Percentiles rank a stretch among this genome's conserved stretches.
Conservation (phyloP, 2,888 invertebrate genomes). For the Ethmia dodecea region DNA sequence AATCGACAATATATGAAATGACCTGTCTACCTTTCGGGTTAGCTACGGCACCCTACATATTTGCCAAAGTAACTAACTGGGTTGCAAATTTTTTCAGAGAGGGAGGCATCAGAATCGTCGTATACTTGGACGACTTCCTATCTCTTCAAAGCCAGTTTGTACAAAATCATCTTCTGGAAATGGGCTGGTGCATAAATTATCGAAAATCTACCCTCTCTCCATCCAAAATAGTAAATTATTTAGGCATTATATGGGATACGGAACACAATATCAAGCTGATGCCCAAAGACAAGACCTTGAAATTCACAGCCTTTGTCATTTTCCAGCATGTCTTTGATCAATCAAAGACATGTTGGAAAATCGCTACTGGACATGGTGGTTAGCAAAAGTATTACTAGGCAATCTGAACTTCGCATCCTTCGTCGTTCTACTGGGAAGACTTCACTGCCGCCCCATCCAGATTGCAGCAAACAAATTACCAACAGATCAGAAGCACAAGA, state of each 20-base stretch:
- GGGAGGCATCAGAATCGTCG: conserved; percentile 5
- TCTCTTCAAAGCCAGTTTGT: background rate
- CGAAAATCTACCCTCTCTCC: background rate
- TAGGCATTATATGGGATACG: background rate
- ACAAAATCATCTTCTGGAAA: background rate
- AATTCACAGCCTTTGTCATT: no score
- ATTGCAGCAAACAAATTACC: background rate
- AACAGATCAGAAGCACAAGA: conserved; percentile 4
- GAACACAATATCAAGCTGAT: background rate
- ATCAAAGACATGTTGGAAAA: conserved; percentile 4
- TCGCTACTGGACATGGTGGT: conserved; percentile 3
- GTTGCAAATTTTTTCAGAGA: conserved; percentile 6
- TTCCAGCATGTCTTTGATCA: no score
- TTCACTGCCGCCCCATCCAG: background rate
- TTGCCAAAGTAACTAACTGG: conserved; percentile 9
- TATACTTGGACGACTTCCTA: conserved; percentile 12
- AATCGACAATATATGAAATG: conserved; percentile 1
- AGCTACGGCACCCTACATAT: conserved; percentile 7
- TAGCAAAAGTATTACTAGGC: background rate
- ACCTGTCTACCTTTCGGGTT: conserved; percentile 13
- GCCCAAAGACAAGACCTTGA: background rate
- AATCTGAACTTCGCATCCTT: background rate
- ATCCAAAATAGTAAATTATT: background rate
- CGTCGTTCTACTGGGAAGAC: background rate
- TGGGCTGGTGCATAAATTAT: background rate